Conservation (phyloP, 2,888 invertebrate genomes). For the Cephonodes hylas region DNA sequence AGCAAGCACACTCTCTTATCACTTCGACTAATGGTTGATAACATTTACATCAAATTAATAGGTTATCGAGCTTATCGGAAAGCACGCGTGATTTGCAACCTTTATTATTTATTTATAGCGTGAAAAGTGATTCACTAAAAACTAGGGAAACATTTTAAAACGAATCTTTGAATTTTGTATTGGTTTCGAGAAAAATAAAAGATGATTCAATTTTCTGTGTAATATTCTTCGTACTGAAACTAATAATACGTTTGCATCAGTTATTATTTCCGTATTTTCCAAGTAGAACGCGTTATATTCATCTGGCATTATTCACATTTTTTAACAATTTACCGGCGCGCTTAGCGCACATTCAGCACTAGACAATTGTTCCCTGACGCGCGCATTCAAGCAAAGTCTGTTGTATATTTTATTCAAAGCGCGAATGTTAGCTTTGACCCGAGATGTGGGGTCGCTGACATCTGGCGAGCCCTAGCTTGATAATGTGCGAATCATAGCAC, state of each 20-base stretch:
- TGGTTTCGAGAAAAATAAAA: too few relatives aligned
- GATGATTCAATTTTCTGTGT: too few relatives aligned
- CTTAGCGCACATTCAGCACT: background rate
- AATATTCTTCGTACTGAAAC: background rate
- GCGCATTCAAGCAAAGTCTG: background rate
- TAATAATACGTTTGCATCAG: background rate
- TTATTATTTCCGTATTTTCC: background rate
- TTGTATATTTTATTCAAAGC: slow-evolving; percentile 6
- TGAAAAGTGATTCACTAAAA: background rate
- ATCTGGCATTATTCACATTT: background rate
- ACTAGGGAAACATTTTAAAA: background rate
- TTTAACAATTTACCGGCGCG: background rate
- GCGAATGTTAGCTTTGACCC: background rate
- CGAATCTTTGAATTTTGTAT: too few relatives aligned
- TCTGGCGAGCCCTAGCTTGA: background rate
- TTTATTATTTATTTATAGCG: background rate
- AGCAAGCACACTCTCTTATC: background rate
- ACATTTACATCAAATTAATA: background rate
- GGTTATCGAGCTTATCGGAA: slow-evolving; percentile 3
- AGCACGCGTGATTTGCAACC: background rate
- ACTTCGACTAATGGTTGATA: background rate
- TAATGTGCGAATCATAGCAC: background rate
- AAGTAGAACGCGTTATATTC: background rate
- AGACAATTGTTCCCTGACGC: background rate
- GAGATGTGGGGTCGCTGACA: background rate